These are phyloP conservation scores for Caenorhabditis becei DNA, from an alignment of 2,888 invertebrate genomes.

Conservation along the genomic window DNA sequence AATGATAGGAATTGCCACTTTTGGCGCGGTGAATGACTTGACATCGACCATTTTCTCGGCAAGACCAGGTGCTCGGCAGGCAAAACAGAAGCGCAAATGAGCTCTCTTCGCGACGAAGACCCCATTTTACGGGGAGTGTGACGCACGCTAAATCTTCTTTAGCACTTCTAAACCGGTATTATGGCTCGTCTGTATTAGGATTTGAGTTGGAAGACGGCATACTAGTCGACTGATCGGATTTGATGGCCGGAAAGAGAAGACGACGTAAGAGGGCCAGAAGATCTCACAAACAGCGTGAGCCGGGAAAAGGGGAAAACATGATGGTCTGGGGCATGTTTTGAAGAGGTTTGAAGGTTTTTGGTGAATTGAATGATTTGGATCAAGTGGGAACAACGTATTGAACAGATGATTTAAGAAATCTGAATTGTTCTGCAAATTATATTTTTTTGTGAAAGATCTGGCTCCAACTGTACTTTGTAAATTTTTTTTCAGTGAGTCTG, in stretches of 20 bases:
- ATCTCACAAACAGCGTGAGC: constrained; percentile 3
- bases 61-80: not conserved
- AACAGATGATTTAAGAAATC: too few relatives aligned
- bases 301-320: not conserved
- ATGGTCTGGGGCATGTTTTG: not conserved
- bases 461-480: too few relatives aligned
- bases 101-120: constrained; percentile 10
- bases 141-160: constrained; percentile 56
- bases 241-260: constrained; percentile 3
- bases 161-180: constrained; percentile 31
- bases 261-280: not conserved
- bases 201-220: not conserved
- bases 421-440: too few relatives aligned
- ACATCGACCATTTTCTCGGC: constrained; percentile 55
- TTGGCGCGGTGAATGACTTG: constrained; percentile 62
- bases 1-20: constrained; percentile 61
- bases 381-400: too few relatives aligned
- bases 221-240: constrained; percentile 25
- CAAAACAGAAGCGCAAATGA: constrained; percentile 28
- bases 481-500: too few relatives aligned
- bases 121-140: constrained; percentile 43
- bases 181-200: constrained; percentile 20
- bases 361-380: too few relatives aligned
- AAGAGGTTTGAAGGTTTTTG: too few relatives aligned
- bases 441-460: too few relatives aligned